Conservation (phyloP, 2,888 invertebrate species). For the Smittia sp. region DNA sequence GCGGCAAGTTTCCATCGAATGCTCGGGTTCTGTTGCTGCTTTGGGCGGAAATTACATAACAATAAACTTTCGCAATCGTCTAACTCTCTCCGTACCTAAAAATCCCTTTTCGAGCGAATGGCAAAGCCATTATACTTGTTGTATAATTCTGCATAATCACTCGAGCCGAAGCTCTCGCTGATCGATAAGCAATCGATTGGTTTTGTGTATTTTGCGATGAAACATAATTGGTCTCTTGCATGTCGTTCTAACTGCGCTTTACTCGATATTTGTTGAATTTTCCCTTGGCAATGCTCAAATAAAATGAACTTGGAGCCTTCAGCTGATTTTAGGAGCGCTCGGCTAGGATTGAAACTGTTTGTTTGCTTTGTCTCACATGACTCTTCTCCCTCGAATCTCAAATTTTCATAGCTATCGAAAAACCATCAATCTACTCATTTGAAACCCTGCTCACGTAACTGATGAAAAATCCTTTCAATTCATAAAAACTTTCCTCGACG, state of each 20-base stretch:
- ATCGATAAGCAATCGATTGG: not conserved
- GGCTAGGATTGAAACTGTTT: too few relatives aligned
- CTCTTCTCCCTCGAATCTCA: not conserved
- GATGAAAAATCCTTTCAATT: too few relatives aligned
- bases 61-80: not conserved
- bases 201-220: not conserved
- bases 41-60: not conserved
- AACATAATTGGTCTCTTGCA: not conserved
- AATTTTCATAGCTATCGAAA: not conserved
- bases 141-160: slow-evolving; percentile 5
- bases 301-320: not conserved
- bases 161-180: not conserved
- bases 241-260: not conserved
- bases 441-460: too few relatives aligned
- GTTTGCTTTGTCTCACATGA: too few relatives aligned
- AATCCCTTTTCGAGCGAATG: not conserved
- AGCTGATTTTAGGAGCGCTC: too few relatives aligned
- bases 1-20: not conserved
- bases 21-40: not conserved
- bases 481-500: too few relatives aligned
- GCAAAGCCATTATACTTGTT: not conserved
- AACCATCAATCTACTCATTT: too few relatives aligned
- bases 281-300: not conserved
- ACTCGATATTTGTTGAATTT: not conserved
- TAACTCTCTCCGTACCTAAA: not conserved